A percentile compares a stretch with the other conserved stretches of the same genome.
Evolutionary conservation across 2,797 vertebrate genomes (phyloP).

Genomic region (Sorex maritimensis): DNA sequence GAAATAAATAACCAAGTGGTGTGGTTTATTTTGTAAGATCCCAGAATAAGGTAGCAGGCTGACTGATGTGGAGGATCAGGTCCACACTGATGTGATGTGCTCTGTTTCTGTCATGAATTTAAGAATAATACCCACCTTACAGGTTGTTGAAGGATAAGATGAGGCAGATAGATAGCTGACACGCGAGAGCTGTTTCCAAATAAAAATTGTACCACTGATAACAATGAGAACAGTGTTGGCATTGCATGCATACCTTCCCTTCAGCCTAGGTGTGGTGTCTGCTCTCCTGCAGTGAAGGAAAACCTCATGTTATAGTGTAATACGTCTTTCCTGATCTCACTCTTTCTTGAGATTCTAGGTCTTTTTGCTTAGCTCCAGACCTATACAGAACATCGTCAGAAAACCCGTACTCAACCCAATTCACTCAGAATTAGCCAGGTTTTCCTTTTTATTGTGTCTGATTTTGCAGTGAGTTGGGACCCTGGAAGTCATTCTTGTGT

Average conservation of each 20-base stretch:
- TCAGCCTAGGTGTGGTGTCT: neutral
- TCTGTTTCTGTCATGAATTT: neutral
- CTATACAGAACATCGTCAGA: neutral
- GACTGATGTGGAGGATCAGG: neutral
- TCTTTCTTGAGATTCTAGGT: neutral
- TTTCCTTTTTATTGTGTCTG: neutral
- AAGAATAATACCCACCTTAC: neutral
- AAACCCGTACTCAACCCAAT: neutral
- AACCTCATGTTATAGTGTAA: neutral
- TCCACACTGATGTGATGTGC: neutral
- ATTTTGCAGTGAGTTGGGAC: neutral
- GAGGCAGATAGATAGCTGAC: neutral
- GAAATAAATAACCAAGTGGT: neutral
- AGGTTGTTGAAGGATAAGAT: neutral
- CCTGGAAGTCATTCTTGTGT: neutral
- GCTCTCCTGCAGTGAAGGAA: neutral
- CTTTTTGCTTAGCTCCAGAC: conserved; percentile 2
- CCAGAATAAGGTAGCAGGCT: neutral
- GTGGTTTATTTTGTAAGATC: neutral
- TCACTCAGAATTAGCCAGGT: neutral
- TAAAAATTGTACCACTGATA: neutral
- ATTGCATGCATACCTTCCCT: neutral
- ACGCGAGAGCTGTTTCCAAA: neutral
- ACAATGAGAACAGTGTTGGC: neutral
- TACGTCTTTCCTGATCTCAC: neutral